Conservation (phyloP, 2,888 invertebrate species). For the Ochlodes sylvanus region DNA sequence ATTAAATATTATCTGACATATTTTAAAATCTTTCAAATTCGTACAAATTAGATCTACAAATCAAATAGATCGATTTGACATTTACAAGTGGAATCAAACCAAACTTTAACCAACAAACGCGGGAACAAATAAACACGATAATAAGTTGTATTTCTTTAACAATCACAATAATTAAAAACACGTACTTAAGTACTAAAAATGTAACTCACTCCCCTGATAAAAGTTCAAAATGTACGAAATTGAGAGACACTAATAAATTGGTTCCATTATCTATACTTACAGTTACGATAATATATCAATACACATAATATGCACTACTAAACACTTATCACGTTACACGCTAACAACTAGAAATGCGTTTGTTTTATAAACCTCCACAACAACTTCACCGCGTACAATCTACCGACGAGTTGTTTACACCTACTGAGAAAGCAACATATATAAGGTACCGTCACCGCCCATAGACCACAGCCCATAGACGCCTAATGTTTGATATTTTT, state of each 20-base stretch:
- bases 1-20: not conserved
- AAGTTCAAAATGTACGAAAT: constrained; percentile 1
- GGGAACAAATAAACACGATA: no score
- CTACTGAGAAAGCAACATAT: constrained; percentile 11
- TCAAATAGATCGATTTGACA: no score
- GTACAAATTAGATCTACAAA: not conserved
- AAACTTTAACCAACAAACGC: no score
- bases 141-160: no score
- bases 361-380: constrained; percentile 27
- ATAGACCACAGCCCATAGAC: no score
- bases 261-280: constrained; percentile 10
- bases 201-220: no score
- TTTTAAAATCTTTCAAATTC: constrained; percentile 9
- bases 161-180: no score
- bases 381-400: not conserved
- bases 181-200: no score
- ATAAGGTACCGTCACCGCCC: not conserved
- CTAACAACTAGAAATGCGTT: constrained; percentile 40
- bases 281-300: not conserved
- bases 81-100: no score
- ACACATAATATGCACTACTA: constrained; percentile 10
- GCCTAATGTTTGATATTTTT: no score
- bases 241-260: not conserved
- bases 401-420: not conserved
- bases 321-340: constrained; percentile 19